Conservation (phyloP, 92 coral and sea anemone genomes). For the Siderastrea radians region DNA sequence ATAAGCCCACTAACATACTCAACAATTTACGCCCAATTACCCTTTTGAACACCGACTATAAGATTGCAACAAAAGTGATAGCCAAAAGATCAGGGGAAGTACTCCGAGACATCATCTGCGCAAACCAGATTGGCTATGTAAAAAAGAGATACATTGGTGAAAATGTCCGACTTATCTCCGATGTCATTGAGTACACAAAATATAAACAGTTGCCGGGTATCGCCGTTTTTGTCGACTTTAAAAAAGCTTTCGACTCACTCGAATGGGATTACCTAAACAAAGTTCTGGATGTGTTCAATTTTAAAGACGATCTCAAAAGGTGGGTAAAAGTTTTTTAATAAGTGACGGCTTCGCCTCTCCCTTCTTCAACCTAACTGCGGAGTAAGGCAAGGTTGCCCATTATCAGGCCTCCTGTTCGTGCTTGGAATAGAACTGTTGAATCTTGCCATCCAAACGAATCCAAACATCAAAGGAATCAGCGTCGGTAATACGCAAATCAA, state of each 20-base stretch:
- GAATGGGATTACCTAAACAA: constrained; percentile 4
- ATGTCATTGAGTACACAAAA: neutral
- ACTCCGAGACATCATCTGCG: neutral
- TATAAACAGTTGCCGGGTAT: neutral
- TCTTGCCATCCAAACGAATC: constrained; percentile 1
- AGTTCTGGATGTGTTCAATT: constrained; percentile 23
- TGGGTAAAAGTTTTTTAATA: constrained; percentile 23
- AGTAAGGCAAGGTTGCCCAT: constrained; percentile 34
- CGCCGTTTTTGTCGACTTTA: neutral
- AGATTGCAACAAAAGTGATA: too few relatives aligned
- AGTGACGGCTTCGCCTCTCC: constrained; percentile 3
- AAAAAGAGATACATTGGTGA: neutral
- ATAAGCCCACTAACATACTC: too few relatives aligned
- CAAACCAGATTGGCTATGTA: neutral
- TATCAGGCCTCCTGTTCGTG: constrained; percentile 28
- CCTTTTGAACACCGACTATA: too few relatives aligned
- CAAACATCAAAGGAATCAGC: constrained; percentile 17
- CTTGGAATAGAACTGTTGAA: constrained; percentile 22
- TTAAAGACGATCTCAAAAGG: constrained; percentile 10
- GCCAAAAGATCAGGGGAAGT: neutral
- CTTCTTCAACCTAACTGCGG: constrained; percentile 17
- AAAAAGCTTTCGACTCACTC: constrained; percentile 15
- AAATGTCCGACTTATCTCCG: neutral
- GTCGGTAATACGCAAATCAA: constrained; percentile 12
- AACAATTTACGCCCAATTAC: too few relatives aligned